Base-by-base conservation (phyloP, 2,888 invertebrate species). In the Philaethria dido region DNA sequence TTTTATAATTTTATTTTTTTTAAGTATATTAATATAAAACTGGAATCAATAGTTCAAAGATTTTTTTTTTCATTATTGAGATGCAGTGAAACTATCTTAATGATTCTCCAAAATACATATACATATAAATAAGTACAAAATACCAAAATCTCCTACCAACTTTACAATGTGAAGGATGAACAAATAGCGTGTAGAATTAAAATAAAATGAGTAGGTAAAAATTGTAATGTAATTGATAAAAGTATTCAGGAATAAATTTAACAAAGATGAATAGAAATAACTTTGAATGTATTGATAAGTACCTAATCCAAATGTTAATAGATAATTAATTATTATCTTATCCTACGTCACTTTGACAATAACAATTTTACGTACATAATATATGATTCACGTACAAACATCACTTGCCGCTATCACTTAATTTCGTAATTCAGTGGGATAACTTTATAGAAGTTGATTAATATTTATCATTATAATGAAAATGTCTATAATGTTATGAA, bases 401-500 rank as follows among this genome's bases (percentile, higher is more conserved):
- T 29, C 16, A 60, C 44, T 29, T 29, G 60, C 39, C 55, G 55
- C 25, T 60, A 60, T 60, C 60, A 33, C 13, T 33, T 61, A 47
- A 61, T 36, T 61, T 48, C 48, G 48, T 61, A 61, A 62, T 33
- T 44, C 36, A 62, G n/a, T 20, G 47, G 48, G 33, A 61, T 20
- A 61, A 47, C 2, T 61, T 20, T 48, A 36, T 48, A 48, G 36
- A 36, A 48, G 4, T 14, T 47, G 48, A 62, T 48, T 48, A 62
- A 48, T 62, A 33, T 48, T 62, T 60, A 60, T 60, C 33, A 60
- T 52, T n/a, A 29, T 44, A 45, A 6, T 45, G 16, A 22, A 42
- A 57, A n/a, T 57, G 5, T 20, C 2, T 20, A 20, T 8, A 39
- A 39, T 55, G 18, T 36, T 55, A 55, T 57, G 39, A 57, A 57